These are phyloP conservation scores for Pseudorhiza aurosa DNA, from an alignment of 30 jellyfish, hydroid and myxozoan genomes.

Conservation along the genomic window DNA sequence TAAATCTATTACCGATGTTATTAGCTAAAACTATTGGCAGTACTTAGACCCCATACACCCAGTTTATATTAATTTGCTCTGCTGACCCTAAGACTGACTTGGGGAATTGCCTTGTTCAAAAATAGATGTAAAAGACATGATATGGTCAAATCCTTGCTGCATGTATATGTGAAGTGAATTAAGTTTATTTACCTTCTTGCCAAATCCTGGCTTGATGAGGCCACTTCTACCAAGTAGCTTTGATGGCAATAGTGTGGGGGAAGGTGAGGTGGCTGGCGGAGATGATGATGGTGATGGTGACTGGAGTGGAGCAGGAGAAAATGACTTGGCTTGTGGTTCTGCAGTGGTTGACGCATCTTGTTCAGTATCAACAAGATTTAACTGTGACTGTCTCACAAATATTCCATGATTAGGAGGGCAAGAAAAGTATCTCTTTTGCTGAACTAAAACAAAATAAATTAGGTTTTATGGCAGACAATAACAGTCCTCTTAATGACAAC, in stretches of 20 bases:
- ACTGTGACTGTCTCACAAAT: conserved; percentile 93
- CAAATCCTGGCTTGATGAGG: conserved; percentile 65
- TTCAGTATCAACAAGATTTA: conserved; percentile 52
- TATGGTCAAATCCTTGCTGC: no score
- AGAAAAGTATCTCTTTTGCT: conserved; percentile 81
- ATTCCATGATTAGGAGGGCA: conserved; percentile 96
- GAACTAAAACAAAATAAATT: conserved; percentile 61
- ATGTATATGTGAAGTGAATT: no score
- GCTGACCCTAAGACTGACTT: no score
- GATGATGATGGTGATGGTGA: conserved; percentile 22
- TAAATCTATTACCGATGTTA: no score
- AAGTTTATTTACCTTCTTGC: conserved; percentile 49
- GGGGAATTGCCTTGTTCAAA: no score
- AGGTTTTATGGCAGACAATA: no score
- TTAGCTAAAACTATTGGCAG: no score
- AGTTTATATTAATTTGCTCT: no score
- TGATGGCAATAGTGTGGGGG: conserved; percentile 56
- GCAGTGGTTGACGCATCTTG: neutral
- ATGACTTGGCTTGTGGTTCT: conserved; percentile 6
- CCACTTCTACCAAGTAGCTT: conserved; percentile 56
- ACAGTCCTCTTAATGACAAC: no score
- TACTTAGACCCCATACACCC: no score
- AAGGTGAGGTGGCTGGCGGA: conserved; percentile 58
- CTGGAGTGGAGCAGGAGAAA: conserved; percentile 37
- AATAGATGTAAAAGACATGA: no score